These are phyloP conservation scores for Calcarius lapponicus DNA, from an alignment of 2,797 vertebrate genomes.

Conservation along the genomic window DNA sequence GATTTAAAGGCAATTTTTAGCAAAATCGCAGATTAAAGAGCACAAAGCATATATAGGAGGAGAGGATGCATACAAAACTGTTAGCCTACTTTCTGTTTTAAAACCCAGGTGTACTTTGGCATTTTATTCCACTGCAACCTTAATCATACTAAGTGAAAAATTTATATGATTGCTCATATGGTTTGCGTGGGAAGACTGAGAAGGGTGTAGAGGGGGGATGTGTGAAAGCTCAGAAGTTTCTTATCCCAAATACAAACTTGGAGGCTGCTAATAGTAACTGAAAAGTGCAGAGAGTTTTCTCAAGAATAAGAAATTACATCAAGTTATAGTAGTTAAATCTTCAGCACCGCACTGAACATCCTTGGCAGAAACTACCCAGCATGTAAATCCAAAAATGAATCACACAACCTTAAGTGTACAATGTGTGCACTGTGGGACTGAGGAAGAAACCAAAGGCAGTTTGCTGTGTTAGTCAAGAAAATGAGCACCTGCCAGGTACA, in stretches of 20 bases:
- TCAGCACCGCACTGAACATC: neutral
- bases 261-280: constrained; percentile 42
- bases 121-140: constrained; percentile 20
- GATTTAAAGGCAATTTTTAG: constrained; percentile 1
- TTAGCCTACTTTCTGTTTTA: constrained; percentile 26
- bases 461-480: neutral
- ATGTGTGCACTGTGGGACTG: neutral
- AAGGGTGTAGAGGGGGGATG: constrained; percentile 19
- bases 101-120: constrained; percentile 30
- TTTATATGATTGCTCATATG: constrained; percentile 48
- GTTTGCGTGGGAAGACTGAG: constrained; percentile 49
- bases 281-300: constrained; percentile 40
- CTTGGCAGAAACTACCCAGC: neutral
- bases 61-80: neutral
- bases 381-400: neutral
- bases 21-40: neutral
- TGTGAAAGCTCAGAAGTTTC: constrained; percentile 58
- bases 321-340: neutral
- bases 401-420: neutral
- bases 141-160: constrained; percentile 39
- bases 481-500: neutral
- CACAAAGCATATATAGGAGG: neutral
- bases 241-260: constrained; percentile 33
- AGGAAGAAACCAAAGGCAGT: neutral
- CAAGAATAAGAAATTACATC: neutral